Evolutionary conservation across 2,797 vertebrate species (phyloP).

Genomic region (Ctenosaura bakeri): DNA sequence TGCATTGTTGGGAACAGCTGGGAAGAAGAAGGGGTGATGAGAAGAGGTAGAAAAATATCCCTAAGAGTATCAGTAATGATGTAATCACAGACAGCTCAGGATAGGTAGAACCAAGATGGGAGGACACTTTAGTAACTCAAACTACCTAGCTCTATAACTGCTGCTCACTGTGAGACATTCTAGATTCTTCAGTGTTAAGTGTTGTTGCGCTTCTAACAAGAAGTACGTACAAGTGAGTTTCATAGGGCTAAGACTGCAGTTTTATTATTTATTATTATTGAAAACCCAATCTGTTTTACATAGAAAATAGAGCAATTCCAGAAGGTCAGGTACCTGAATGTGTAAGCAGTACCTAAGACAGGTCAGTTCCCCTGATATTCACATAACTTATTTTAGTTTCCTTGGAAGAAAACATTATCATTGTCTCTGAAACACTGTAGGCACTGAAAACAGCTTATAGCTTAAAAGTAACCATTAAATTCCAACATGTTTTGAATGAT

Average conservation of each 20-base stretch:
- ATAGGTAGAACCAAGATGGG: too few relatives aligned
- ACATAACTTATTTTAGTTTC: not conserved
- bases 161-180: too few relatives aligned
- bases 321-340: too few relatives aligned
- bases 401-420: not conserved
- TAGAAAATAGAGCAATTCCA: not conserved
- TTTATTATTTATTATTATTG: not conserved
- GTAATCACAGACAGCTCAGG: too few relatives aligned
- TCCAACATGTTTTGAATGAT: constrained; percentile 2
- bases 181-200: too few relatives aligned
- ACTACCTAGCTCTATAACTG: too few relatives aligned
- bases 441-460: not conserved
- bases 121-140: too few relatives aligned
- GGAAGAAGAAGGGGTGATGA: too few relatives aligned
- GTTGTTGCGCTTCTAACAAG: too few relatives aligned
- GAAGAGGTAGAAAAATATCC: too few relatives aligned
- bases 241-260: not conserved
- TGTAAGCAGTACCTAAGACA: not conserved
- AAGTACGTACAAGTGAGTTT: not conserved
- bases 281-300: constrained; percentile 10
- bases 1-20: too few relatives aligned
- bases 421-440: not conserved
- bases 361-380: not conserved
- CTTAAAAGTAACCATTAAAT: not conserved
- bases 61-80: too few relatives aligned